Evolutionary conservation across 1,140 invertebrate species (phyloP).

Genomic region (Sipha flava): DNA sequence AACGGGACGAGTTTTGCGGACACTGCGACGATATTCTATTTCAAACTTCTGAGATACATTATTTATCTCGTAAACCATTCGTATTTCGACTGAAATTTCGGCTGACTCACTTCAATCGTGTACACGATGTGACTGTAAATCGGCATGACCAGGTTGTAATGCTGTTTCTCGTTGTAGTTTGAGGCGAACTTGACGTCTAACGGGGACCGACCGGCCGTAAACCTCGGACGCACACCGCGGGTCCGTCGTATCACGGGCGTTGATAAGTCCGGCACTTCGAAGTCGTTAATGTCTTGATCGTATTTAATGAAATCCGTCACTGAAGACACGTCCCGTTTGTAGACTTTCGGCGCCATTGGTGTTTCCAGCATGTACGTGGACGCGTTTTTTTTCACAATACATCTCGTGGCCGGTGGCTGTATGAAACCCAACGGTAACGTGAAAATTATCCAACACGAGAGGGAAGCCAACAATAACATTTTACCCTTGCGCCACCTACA

Average conservation of each 20-base stretch:
- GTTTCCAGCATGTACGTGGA: slow-evolving; percentile 35
- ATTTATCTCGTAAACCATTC: too few species aligned
- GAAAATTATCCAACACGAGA: slow-evolving; percentile 92
- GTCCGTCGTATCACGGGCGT: slow-evolving; percentile 6
- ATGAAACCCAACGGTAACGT: slow-evolving; percentile 91
- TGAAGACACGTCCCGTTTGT: slow-evolving; percentile 39
- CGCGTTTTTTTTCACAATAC: slow-evolving; percentile 48
- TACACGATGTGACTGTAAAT: slow-evolving; percentile 91
- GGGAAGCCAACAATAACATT: slow-evolving; percentile 76
- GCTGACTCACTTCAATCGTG: slow-evolving; percentile 47
- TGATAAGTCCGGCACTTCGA: background rate
- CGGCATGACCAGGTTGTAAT: slow-evolving; percentile 77
- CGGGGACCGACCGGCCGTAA: slow-evolving; percentile 60
- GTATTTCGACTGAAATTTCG: too few species aligned
- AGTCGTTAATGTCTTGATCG: background rate
- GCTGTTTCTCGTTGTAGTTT: slow-evolving; percentile 70
- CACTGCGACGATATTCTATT: too few species aligned
- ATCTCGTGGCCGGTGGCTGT: slow-evolving; percentile 82
- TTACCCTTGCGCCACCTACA: slow-evolving; percentile 75
- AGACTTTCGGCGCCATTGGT: slow-evolving; percentile 42
- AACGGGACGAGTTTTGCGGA: too few species aligned
- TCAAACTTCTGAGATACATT: too few species aligned
- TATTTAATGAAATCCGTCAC: background rate
- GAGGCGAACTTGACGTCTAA: slow-evolving; percentile 65
- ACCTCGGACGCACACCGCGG: slow-evolving; percentile 17